Base-by-base conservation (phyloP, 2,888 invertebrate genomes). In the Lithophane ornitopus region DNA sequence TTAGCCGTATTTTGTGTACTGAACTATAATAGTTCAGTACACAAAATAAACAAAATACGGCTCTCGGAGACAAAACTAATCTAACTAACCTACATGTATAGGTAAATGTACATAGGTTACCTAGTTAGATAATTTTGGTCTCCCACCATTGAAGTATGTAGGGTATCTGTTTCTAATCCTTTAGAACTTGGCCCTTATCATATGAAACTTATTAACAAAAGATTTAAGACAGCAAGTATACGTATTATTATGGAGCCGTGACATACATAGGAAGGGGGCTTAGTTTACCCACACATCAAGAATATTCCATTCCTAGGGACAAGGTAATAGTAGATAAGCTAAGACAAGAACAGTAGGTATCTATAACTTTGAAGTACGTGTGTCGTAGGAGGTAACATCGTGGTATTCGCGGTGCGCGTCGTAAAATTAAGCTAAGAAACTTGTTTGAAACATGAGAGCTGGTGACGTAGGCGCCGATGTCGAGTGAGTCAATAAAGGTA, bases 321-420 rank as follows among this genome's bases (percentile, higher is more conserved):
- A 22, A 52, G 22, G 59, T 49, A 67, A 59, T 52, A 52, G 67
- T 68, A 77, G 44, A 78, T 52, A 34, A 68, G 59, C 8, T 26
- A 14, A 34, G 8, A 34, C 22, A 54, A 26, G 34, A 34, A 26
- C 41, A 28, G 58, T 54, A n/a, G 22, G 11, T 9, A 28, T 7
- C 22, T 16, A 14, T 46, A 73, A 74, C 26, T 73, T 41, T 16
- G 16, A 34, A 70, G 14, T 44, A n/a, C 11, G 62, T n/a, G 39
- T 28, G 44, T 16, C 6, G 19, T 28, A 44, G 39, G 49, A 22
- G 26, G 26, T 28, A 44, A 11, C 69, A 9, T 12, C 14, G 34
- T 34, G 34, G 34, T 19, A 34, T 14, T 12, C 14, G 34, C 44
- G 34, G 34, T 19, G 44, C 16, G 16, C 16, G 52, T 14, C 22